Percentiles rank a stretch among this genome's conserved stretches.
Evolutionary conservation across 2,888 invertebrate genomes (phyloP).

Genomic region (Diabrotica balteata): DNA sequence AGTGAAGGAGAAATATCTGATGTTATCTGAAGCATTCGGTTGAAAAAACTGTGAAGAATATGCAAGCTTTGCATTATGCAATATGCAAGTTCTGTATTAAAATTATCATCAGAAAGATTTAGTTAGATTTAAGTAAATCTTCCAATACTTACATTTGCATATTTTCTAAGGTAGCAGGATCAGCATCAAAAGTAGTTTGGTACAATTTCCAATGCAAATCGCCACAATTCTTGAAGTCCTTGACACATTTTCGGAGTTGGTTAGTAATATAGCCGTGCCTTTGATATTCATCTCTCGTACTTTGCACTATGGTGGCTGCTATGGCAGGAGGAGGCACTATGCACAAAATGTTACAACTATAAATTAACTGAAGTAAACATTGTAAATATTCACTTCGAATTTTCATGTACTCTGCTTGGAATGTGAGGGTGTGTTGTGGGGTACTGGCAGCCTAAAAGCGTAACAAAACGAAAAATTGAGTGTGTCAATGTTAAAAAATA

Average conservation of each 20-base stretch:
- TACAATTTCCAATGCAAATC: conserved; percentile 79
- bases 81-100: no score
- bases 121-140: neutral
- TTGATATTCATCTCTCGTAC: conserved; percentile 78
- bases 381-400: conserved; percentile 80
- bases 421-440: conserved; percentile 69
- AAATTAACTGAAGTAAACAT: conserved; percentile 68
- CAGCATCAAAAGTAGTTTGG: conserved; percentile 86
- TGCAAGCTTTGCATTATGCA: no score
- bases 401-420: conserved; percentile 79
- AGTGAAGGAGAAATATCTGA: no score
- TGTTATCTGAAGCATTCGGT: no score
- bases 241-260: conserved; percentile 78
- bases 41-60: no score
- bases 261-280: conserved; percentile 81
- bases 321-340: conserved; percentile 94
- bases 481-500: no score
- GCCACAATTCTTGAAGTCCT: conserved; percentile 75
- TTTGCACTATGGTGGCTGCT: conserved; percentile 81
- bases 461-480: no score
- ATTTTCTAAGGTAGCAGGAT: conserved; percentile 77
- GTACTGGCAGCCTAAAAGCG: conserved; percentile 69
- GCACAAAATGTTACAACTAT: conserved; percentile 78
- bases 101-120: no score
- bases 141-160: conserved; percentile 68